Conservation (phyloP, 2,113 vertebrate genomes). For the Brienomyrus longianalis region DNA sequence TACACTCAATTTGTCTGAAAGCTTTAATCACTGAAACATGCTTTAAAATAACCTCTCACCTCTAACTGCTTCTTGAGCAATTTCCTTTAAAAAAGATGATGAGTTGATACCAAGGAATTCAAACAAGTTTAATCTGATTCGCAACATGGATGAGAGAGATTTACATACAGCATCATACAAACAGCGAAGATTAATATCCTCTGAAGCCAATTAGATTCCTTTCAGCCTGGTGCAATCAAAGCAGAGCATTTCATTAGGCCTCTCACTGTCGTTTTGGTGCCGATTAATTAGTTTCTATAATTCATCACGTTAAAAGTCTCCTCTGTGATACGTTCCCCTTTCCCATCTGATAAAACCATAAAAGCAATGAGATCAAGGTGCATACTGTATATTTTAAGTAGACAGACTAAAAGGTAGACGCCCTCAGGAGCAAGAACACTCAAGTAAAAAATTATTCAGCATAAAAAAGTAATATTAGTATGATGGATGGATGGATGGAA, state of each 20-base stretch:
- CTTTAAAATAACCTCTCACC: slow-evolving; percentile 7
- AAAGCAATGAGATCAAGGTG: background rate
- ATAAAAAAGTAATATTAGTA: background rate
- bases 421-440: background rate
- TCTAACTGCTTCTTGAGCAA: slow-evolving; percentile 2
- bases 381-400: background rate
- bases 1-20: background rate
- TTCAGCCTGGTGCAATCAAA: slow-evolving; percentile 21
- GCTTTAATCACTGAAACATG: slow-evolving; percentile 8
- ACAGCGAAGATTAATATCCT: slow-evolving; percentile 21
- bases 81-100: slow-evolving; percentile 17
- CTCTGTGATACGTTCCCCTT: background rate
- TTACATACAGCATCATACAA: slow-evolving; percentile 10
- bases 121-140: slow-evolving; percentile 20
- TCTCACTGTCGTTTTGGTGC: slow-evolving; percentile 12
- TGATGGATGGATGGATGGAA: too few relatives aligned
- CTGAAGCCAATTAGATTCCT: slow-evolving; percentile 25
- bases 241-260: slow-evolving; percentile 22
- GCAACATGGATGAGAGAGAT: slow-evolving; percentile 6
- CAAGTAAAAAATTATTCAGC: slow-evolving; percentile 1
- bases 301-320: background rate
- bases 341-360: background rate
- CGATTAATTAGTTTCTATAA: slow-evolving; percentile 26
- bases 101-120: slow-evolving; percentile 21
- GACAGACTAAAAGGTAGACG: background rate